These are phyloP conservation scores for Dynastes tityus DNA, from an alignment of 2,888 invertebrate species.

Conservation along the genomic window DNA sequence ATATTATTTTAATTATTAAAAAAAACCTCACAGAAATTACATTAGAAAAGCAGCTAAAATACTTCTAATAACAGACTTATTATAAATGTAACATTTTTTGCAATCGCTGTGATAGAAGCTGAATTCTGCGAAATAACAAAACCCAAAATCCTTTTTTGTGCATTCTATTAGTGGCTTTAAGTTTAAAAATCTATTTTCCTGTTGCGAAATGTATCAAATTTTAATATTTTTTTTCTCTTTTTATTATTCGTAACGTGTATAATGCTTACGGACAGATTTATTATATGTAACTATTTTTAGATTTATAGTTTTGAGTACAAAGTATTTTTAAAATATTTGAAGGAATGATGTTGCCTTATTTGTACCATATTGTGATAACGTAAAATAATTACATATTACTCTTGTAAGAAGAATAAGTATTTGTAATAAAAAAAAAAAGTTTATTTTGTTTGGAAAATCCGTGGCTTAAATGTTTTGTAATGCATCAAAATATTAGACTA, in stretches of 20 bases:
- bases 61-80: background rate
- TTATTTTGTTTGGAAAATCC: no score
- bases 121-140: background rate
- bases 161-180: slow-evolving; percentile 5
- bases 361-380: slow-evolving; percentile 37
- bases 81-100: background rate
- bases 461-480: no score
- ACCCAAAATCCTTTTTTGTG: background rate
- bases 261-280: background rate
- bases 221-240: background rate
- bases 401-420: no score
- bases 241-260: background rate
- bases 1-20: background rate
- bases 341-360: slow-evolving; percentile 31
- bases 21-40: background rate
- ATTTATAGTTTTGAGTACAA: slow-evolving; percentile 16
- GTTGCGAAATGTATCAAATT: background rate
- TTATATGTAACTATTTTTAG: slow-evolving; percentile 4
- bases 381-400: background rate
- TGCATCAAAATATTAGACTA: no score
- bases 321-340: slow-evolving; percentile 17
- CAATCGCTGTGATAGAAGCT: slow-evolving; percentile 14
- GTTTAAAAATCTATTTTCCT: slow-evolving; percentile 6
- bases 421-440: no score
- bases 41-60: slow-evolving; percentile 21